These are phyloP conservation scores for Pelochelys cantorii DNA, from an alignment of 2,797 vertebrate species.

Conservation along the genomic window DNA sequence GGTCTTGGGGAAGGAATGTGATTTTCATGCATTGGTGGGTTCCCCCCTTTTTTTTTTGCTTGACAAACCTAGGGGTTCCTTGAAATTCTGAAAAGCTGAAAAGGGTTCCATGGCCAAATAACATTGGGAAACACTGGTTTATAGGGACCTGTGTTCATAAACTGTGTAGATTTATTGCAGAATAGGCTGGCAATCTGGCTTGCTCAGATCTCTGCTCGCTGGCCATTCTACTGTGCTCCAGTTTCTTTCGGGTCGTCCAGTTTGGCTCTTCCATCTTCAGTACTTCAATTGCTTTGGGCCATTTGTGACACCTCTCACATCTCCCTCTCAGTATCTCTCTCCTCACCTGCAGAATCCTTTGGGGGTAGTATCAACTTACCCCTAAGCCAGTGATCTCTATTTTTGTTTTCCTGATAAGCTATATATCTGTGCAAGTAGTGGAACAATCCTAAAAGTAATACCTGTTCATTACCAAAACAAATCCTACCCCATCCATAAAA, in stretches of 20 bases:
- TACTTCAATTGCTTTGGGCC: not conserved
- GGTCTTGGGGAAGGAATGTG: no score
- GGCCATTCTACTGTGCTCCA: not conserved
- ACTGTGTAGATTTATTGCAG: not conserved
- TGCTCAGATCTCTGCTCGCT: not conserved
- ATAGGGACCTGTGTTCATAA: not conserved
- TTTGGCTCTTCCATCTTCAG: not conserved
- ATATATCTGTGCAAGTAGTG: not conserved
- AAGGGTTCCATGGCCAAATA: no score
- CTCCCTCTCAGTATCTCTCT: not conserved
- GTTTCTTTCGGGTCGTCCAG: not conserved
- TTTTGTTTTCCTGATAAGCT: not conserved
- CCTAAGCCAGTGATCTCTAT: not conserved
- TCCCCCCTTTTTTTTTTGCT: no score
- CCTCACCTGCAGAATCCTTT: not conserved
- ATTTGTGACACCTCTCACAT: conserved; percentile 19
- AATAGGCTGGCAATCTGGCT: not conserved
- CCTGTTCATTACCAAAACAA: not conserved
- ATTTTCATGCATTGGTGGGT: no score
- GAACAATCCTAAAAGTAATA: not conserved
- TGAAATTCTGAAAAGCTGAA: no score
- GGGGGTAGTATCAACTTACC: not conserved
- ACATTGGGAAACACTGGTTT: no score
- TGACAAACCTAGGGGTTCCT: no score
- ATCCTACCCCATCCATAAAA: accelerated